These are phyloP conservation scores for Agrypnus murinus DNA, from an alignment of 2,888 invertebrate genomes.

Conservation along the genomic window DNA sequence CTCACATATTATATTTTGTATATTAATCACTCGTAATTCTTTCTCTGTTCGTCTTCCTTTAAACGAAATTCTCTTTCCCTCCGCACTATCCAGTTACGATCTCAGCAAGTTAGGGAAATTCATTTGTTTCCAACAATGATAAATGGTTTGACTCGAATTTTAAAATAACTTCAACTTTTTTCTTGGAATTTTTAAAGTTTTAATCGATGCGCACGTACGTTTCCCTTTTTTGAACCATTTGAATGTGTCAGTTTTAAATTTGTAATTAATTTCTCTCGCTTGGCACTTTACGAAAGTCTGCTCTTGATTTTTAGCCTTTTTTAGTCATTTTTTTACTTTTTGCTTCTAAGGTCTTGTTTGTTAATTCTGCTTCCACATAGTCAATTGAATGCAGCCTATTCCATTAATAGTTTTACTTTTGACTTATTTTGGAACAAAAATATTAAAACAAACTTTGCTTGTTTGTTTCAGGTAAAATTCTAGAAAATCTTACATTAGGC, in stretches of 20 bases:
- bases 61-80: slow-evolving; percentile 56
- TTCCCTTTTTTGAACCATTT: slow-evolving; percentile 32
- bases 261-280: slow-evolving; percentile 27
- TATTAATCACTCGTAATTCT: slow-evolving; percentile 65
- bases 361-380: not conserved
- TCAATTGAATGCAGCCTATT: no score
- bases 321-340: slow-evolving; percentile 18
- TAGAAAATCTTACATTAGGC: slow-evolving; percentile 70
- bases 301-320: slow-evolving; percentile 10
- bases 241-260: slow-evolving; percentile 32
- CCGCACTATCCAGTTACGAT: slow-evolving; percentile 66
- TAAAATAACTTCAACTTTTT: slow-evolving; percentile 62
- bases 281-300: slow-evolving; percentile 17
- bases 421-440: not conserved
- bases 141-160: slow-evolving; percentile 66
- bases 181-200: slow-evolving; percentile 52
- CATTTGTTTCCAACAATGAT: slow-evolving; percentile 70
- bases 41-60: slow-evolving; percentile 51
- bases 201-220: slow-evolving; percentile 37
- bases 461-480: slow-evolving; percentile 70
- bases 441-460: slow-evolving; percentile 11
- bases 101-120: slow-evolving; percentile 67
- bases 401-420: no score
- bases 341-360: not conserved
- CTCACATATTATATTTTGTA: slow-evolving; percentile 60